Conservation (phyloP, 2,888 invertebrate species). For the Carterocephalus palaemon region DNA sequence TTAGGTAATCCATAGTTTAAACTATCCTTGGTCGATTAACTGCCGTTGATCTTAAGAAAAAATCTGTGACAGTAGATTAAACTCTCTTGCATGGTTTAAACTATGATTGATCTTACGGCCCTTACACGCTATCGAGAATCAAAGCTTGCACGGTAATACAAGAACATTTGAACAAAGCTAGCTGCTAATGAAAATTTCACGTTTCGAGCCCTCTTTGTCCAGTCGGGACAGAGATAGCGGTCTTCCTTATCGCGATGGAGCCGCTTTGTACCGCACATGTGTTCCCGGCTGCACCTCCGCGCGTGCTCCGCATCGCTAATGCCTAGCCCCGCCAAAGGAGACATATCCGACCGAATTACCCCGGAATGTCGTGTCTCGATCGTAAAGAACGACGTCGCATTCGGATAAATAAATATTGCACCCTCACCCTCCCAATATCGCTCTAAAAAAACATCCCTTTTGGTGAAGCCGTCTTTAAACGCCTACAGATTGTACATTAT, state of each 20-base stretch:
- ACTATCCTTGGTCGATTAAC: too few relatives aligned
- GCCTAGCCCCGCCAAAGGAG: slow-evolving; percentile 46
- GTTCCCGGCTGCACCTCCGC: slow-evolving; percentile 49
- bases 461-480: slow-evolving; percentile 77
- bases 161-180: slow-evolving; percentile 67
- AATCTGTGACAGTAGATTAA: too few relatives aligned
- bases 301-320: slow-evolving; percentile 70
- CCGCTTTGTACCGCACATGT: slow-evolving; percentile 62
- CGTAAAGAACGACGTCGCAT: slow-evolving; percentile 68
- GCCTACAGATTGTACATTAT: slow-evolving; percentile 80
- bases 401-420: slow-evolving; percentile 78
- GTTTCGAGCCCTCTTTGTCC: slow-evolving; percentile 69
- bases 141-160: slow-evolving; percentile 58
- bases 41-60: too few relatives aligned
- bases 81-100: too few relatives aligned
- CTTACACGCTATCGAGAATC: slow-evolving; percentile 75
- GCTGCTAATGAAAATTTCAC: slow-evolving; percentile 77
- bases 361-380: slow-evolving; percentile 58
- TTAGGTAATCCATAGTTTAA: too few relatives aligned
- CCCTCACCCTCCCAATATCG: slow-evolving; percentile 76
- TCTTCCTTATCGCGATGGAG: slow-evolving; percentile 66
- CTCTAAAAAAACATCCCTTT: slow-evolving; percentile 79
- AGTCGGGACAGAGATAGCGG: slow-evolving; percentile 56
- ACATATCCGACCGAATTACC: slow-evolving; percentile 61
- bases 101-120: too few relatives aligned